These are phyloP conservation scores for Progne subis DNA, from an alignment of 2,113 vertebrate species.

Conservation along the genomic window DNA sequence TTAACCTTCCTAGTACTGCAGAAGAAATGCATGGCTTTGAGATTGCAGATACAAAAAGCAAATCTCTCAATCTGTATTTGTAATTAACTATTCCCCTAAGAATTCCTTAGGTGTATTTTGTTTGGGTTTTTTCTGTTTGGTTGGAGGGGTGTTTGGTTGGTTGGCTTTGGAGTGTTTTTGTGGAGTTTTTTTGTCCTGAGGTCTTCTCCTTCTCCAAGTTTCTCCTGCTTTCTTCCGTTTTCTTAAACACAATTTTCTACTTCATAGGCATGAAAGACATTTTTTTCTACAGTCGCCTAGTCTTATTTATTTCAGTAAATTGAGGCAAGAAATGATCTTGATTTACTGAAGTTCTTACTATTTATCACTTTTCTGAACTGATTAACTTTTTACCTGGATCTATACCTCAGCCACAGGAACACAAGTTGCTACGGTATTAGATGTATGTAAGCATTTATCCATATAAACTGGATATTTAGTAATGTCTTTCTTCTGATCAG, in stretches of 20 bases:
- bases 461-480: background rate
- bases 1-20: background rate
- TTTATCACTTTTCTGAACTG: background rate
- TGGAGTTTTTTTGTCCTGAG: background rate
- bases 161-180: background rate
- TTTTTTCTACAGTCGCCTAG: background rate
- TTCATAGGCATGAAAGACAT: background rate
- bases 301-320: background rate
- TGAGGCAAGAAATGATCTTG: background rate
- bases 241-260: background rate
- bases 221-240: background rate
- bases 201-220: background rate
- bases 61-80: background rate
- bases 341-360: background rate
- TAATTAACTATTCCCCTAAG: background rate
- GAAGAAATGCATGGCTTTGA: background rate
- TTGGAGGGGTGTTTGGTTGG: background rate
- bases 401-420: background rate
- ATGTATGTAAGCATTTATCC: background rate
- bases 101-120: background rate
- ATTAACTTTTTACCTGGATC: background rate
- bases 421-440: background rate
- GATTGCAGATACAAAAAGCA: background rate
- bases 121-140: background rate
- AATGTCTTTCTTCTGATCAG: background rate